Base-by-base conservation (phyloP, 2,797 vertebrate species). In the Anableps anableps region DNA sequence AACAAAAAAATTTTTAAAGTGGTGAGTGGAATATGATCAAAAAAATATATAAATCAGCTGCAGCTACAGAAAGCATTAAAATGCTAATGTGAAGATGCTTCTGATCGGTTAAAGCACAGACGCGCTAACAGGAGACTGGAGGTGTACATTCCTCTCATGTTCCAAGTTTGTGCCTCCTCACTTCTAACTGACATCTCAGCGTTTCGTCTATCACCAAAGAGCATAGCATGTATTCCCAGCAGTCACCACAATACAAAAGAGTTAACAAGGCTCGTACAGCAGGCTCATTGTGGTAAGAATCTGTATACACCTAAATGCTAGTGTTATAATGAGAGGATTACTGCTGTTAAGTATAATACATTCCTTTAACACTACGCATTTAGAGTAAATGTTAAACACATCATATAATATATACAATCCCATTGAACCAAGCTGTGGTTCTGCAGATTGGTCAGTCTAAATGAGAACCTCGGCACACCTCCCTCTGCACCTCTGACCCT, bases 141-240 rank as follows among this genome's bases (percentile, higher is more conserved):
- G 4, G 36, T 36, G 17, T 5, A 72, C 53, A 41, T 79, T 80
- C 78, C 55, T 53, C 13, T 70, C 43, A 21, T 72, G 68, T 66
- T 64, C 53, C 53, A 29, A 58, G 53, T 13, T 26, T 58, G 26
- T 29, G 53, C 53, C 53, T 58, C 53, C 26, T 58, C 53, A n/a
- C 26, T n/a, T 58, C 26, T 11, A n/a, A 58, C 50, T 80, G 72
- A 80, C 85, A 79, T 76, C 19, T 78, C 70, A 60, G 47, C 23
- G 17, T 53, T n/a, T 68, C 72, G 74, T 76, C 66, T 79, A 51
- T 38, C 78, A 73, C 38, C 68, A 73, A 8, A 50, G 55, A 72
- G 62, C 80, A 85, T 75, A 74, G 83, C 80, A 38, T 3, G 47
- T 71, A 85, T 83, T 86, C 82, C 74, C 82, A 77, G 83, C 82